Base-by-base conservation (phyloP, 1,140 invertebrate species). In the Zaprionus kolodkinae region DNA sequence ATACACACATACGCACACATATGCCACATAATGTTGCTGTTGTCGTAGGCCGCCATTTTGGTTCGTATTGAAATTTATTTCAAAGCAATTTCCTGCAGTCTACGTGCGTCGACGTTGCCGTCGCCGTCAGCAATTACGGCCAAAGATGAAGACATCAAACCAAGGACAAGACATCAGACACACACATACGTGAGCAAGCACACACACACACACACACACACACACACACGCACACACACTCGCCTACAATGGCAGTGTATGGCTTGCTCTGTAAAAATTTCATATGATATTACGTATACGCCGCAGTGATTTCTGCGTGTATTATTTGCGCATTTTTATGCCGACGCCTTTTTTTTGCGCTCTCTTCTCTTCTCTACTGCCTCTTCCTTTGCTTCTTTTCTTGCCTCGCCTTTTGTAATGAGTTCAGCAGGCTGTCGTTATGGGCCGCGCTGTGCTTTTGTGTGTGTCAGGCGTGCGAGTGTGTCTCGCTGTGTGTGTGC, bases 51-150 rank as follows among this genome's bases (percentile, higher is more conserved):
- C 73, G 74, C 60, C 54, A 50, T 86, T 87, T 82, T 87, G 83
- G 85, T 88, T 88, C 21, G 84, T 88, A 89, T 88, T 88, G 80
- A 88, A 88, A 88, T 88, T 88, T 88, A 88, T 88, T 88, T 88
- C 84, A 88, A 88, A 88, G 84, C 84, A 88, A 88, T 88, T 88
- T 88, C 85, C 84, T 89, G 85, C 84, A 79, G 77, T 88, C 84
- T 87, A 88, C 84, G 84, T 88, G 83, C 61, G 59, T 25, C 62
- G 75, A 57, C 71, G 71, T 54, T 70, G 69, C 81, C 67, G 79
- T 63, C 72, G 71, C 81, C 67, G 82, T 74, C 84, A 87, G 83
- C 84, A 87, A 88, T 88, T 88, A 88, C 84, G 77, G 67, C 77
- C 78, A 89, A 88, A 89, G 80, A 88, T 88, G 85, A 88, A 88